Conservation (phyloP, 2,113 vertebrate species). For the Spheniscus mendiculus region DNA sequence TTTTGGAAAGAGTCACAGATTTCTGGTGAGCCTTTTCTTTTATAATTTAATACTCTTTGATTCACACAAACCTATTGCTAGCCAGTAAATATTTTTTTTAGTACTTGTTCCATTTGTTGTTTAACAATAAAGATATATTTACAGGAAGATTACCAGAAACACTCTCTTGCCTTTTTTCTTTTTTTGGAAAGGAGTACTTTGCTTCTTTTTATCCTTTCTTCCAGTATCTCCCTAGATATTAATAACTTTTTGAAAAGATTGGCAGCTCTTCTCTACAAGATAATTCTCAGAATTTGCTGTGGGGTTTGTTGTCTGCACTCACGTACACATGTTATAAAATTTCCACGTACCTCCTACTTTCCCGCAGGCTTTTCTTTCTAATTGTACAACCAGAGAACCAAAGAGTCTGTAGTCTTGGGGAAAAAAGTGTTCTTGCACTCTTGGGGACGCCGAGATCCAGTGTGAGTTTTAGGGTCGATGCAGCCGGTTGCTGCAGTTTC, state of each 20-base stretch:
- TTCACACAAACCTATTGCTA: not conserved
- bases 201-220: not conserved
- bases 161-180: not conserved
- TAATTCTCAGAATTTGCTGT: not conserved
- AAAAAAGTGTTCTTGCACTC: not conserved
- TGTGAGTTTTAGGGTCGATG: fast-evolving
- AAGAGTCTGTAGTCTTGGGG: not conserved
- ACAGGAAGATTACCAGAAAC: not conserved
- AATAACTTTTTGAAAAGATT: not conserved
- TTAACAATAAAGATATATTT: conserved; percentile 18
- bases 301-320: not conserved
- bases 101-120: not conserved
- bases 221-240: not conserved
- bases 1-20: not conserved
- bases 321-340: not conserved
- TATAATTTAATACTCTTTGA: not conserved
- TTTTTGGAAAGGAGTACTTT: not conserved
- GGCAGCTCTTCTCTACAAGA: not conserved
- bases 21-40: not conserved
- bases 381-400: not conserved
- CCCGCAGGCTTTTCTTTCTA: not conserved
- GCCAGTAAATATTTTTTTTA: conserved; percentile 1
- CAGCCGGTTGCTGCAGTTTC: fast-evolving
- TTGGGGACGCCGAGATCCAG: not conserved
- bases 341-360: not conserved